These are phyloP conservation scores for Synergus japonicus DNA, from an alignment of 2,888 invertebrate species.

Conservation along the genomic window DNA sequence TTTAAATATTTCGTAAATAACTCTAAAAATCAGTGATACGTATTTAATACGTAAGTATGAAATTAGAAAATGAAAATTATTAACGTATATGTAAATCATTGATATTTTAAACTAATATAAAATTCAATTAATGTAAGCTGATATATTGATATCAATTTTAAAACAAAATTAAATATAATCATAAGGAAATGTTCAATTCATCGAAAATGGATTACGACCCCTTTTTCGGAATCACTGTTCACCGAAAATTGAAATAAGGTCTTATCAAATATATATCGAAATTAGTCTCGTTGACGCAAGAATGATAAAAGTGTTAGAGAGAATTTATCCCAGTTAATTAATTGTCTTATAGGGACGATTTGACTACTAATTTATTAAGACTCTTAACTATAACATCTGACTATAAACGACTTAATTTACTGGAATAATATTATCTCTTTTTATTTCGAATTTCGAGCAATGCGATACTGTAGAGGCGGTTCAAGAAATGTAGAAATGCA, in stretches of 20 bases:
- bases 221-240: slow-evolving; percentile 16
- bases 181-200: neutral
- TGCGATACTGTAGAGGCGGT: neutral
- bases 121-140: neutral
- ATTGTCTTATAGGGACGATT: neutral
- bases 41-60: neutral
- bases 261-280: neutral
- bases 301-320: neutral
- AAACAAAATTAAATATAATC: neutral
- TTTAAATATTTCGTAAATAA: neutral
- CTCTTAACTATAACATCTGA: neutral
- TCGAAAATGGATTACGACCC: neutral
- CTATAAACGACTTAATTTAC: neutral
- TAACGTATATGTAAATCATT: neutral
- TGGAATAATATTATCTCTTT: neutral
- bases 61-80: neutral
- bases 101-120: no score
- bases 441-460: neutral
- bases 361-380: neutral
- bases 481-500: slow-evolving; percentile 1
- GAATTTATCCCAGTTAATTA: slow-evolving; percentile 12
- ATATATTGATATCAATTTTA: neutral
- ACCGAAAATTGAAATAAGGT: neutral
- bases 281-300: neutral
- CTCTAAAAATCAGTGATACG: neutral